These are phyloP conservation scores for Neoitamus cyanurus DNA, from an alignment of 2,888 invertebrate genomes.

Conservation along the genomic window DNA sequence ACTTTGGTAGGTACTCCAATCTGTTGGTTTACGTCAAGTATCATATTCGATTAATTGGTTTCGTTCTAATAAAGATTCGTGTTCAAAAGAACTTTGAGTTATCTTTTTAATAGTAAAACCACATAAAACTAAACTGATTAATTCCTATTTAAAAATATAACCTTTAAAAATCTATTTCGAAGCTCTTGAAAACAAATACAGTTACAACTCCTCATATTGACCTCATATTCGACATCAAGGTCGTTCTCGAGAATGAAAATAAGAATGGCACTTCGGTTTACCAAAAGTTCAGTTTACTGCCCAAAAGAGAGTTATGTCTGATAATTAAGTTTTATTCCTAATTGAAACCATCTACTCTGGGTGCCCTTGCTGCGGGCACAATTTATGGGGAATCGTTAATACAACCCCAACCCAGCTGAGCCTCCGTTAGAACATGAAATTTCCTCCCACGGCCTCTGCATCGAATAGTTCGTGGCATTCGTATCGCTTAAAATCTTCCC, in stretches of 20 bases:
- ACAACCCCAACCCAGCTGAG: background rate
- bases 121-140: too few species aligned
- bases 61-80: too few species aligned
- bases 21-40: too few species aligned
- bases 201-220: background rate
- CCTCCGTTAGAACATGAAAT: background rate
- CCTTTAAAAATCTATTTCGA: too few species aligned
- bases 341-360: background rate
- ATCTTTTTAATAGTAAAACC: too few species aligned
- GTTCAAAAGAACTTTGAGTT: too few species aligned
- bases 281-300: background rate
- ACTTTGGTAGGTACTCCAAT: too few species aligned
- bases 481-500: background rate
- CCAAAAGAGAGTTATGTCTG: background rate
- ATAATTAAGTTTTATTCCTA: background rate
- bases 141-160: too few species aligned
- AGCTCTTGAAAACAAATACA: too few species aligned
- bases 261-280: background rate
- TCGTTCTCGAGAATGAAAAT: background rate
- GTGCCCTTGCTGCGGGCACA: background rate
- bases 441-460: background rate
- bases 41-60: too few species aligned
- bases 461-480: conserved; percentile 1
- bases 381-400: background rate
- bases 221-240: background rate